These are phyloP conservation scores for Agonum fuliginosum DNA, from an alignment of 2,888 invertebrate species.

Conservation along the genomic window DNA sequence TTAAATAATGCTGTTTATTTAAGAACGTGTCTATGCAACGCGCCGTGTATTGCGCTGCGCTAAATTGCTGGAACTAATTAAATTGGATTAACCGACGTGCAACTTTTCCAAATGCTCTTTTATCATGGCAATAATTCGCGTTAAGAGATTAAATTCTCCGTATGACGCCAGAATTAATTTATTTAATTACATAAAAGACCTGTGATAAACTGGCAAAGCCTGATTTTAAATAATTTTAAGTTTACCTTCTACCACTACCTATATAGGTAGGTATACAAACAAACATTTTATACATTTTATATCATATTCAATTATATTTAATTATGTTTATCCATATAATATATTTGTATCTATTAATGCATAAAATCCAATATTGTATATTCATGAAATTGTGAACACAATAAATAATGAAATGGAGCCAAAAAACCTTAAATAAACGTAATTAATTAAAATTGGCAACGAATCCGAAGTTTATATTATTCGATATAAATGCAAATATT, in stretches of 20 bases:
- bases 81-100: constrained; percentile 11
- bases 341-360: no score
- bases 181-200: neutral
- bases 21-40: constrained; percentile 13
- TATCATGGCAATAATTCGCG: constrained; percentile 1
- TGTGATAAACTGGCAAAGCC: neutral
- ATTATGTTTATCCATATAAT: no score
- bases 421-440: neutral
- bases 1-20: constrained; percentile 31
- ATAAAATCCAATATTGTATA: no score
- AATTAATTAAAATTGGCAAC: neutral
- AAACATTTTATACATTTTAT: no score
- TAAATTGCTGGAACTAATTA: constrained; percentile 16
- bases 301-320: no score
- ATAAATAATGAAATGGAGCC: neutral
- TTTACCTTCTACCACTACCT: no score
- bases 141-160: constrained; percentile 28
- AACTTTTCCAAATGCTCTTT: constrained; percentile 12
- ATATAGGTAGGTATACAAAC: no score
- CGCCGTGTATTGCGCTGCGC: neutral
- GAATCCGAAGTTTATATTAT: neutral
- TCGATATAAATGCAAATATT: constrained; percentile 10
- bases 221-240: no score
- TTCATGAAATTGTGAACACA: no score
- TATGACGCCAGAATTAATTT: constrained; percentile 22